phyloP scores from a whole-genome alignment of 1,140 invertebrate species.

The Bombus difficillimus region DNA sequence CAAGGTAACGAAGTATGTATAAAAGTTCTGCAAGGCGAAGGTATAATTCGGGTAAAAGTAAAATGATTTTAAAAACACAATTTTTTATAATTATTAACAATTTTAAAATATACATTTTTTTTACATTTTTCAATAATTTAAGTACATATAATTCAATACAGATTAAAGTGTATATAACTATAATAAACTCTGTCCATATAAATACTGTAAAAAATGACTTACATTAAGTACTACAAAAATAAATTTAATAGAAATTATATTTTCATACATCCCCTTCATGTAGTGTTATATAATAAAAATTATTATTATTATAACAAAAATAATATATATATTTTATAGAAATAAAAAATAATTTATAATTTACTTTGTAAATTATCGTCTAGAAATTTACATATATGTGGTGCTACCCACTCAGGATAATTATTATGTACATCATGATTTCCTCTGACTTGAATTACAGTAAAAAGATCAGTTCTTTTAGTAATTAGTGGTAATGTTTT shows the following conservation, averaged over 20 bases:
- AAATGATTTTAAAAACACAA: constrained; percentile 47
- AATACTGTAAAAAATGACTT: neutral
- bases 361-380: constrained; percentile 68
- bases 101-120: constrained; percentile 34
- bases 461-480: constrained; percentile 48
- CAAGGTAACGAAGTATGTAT: constrained; percentile 64
- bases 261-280: no score
- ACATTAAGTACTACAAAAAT: neutral
- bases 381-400: constrained; percentile 78
- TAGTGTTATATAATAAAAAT: neutral
- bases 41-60: constrained; percentile 61
- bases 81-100: constrained; percentile 29
- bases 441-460: constrained; percentile 81
- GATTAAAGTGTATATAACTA: constrained; percentile 5
- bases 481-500: neutral
- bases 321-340: constrained; percentile 5
- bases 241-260: constrained; percentile 17
- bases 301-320: constrained; percentile 1
- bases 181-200: neutral
- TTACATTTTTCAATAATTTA: constrained; percentile 6
- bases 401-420: constrained; percentile 83
- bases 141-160: constrained; percentile 8
- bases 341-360: constrained; percentile 52
- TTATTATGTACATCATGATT: constrained; percentile 87
- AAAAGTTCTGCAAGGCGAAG: constrained; percentile 69